Conservation (phyloP, 2,113 vertebrate species). For the Vanacampus margaritifer region DNA sequence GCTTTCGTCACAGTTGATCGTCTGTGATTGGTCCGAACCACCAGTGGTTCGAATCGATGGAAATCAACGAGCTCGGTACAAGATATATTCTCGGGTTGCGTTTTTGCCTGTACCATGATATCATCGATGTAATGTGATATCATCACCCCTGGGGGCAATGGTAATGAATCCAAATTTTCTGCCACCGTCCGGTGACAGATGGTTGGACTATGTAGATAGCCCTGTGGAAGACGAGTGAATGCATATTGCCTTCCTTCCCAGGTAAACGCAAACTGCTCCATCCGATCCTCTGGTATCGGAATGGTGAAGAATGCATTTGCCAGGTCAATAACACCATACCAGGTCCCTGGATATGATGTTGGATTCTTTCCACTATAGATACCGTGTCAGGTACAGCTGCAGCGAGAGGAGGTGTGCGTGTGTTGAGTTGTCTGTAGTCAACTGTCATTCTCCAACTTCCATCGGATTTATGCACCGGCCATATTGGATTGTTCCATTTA, state of each 20-base stretch:
- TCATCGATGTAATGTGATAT: background rate
- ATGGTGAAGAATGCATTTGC: background rate
- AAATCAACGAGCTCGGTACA: too few relatives aligned
- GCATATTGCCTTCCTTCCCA: background rate
- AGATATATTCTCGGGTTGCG: too few relatives aligned
- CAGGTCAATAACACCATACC: background rate
- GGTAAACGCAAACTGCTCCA: constrained; percentile 1
- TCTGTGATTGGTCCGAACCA: too few relatives aligned
- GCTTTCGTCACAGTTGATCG: too few relatives aligned
- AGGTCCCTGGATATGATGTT: background rate
- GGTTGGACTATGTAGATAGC: background rate
- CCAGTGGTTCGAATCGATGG: too few relatives aligned
- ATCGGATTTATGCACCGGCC: background rate
- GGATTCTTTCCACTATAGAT: background rate
- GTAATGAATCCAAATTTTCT: background rate
- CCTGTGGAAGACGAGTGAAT: background rate
- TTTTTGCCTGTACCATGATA: background rate
- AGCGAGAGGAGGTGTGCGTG: background rate
- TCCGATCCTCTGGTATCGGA: background rate
- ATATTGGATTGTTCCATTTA: background rate
- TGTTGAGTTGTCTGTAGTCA: background rate
- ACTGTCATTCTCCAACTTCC: background rate
- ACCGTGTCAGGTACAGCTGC: background rate
- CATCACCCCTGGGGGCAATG: background rate
- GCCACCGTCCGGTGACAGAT: background rate